Percentiles rank a stretch among this genome's conserved stretches.
Conservation (phyloP, 2,113 vertebrate genomes). For the Petrocephalus microphthalmus region DNA sequence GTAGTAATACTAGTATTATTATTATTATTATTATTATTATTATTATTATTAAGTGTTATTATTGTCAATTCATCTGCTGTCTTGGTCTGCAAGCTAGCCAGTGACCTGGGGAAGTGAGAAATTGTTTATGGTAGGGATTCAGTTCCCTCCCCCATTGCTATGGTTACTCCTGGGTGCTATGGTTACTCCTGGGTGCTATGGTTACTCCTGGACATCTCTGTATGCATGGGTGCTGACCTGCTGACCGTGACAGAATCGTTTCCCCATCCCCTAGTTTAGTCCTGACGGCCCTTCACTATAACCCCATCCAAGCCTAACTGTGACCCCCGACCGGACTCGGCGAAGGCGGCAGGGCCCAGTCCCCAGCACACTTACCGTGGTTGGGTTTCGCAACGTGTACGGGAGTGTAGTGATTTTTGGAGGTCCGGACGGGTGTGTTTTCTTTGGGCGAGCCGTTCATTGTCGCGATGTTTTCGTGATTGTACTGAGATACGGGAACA, state of each 20-base stretch:
- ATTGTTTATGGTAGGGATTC: neutral
- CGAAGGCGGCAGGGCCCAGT: neutral
- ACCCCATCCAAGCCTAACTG: neutral
- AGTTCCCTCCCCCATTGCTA: neutral
- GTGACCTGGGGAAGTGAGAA: neutral
- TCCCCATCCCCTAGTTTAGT: neutral
- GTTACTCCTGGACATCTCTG: no score
- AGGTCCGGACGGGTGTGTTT: constrained; percentile 81
- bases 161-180: neutral
- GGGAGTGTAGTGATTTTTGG: constrained; percentile 93
- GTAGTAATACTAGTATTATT: no score
- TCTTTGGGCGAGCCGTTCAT: constrained; percentile 89
- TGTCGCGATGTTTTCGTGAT: constrained; percentile 83
- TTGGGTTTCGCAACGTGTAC: constrained; percentile 76
- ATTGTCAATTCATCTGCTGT: neutral
- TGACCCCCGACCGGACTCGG: neutral
- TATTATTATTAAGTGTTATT: neutral
- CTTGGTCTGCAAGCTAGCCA: neutral
- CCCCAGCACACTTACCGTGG: constrained; percentile 62
- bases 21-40: neutral
- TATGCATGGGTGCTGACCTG: neutral
- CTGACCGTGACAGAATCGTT: neutral
- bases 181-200: neutral
- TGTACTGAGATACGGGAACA: constrained; percentile 83
- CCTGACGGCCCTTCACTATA: neutral